Conservation (phyloP, 1,140 invertebrate genomes). For the Danaus plexippus region DNA sequence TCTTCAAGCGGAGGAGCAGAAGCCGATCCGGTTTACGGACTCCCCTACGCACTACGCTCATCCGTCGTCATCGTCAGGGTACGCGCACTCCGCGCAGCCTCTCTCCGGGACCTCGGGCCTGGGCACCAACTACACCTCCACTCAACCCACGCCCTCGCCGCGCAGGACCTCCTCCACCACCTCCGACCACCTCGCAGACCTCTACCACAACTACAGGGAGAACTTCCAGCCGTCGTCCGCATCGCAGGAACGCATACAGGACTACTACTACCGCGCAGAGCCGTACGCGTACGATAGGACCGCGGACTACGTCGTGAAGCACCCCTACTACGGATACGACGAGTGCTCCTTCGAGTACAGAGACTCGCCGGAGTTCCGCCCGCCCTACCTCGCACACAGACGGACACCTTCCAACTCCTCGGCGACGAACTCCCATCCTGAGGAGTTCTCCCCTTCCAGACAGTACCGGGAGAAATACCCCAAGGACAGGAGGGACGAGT, state of each 20-base stretch:
- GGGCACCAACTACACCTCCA: constrained; percentile 67
- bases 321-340: constrained; percentile 53
- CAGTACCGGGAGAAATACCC: constrained; percentile 42
- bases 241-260: constrained; percentile 57
- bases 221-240: constrained; percentile 52
- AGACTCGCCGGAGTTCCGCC: constrained; percentile 43
- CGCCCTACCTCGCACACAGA: constrained; percentile 37
- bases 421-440: constrained; percentile 45
- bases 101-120: constrained; percentile 61
- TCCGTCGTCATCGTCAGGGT: constrained; percentile 60
- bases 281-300: constrained; percentile 50
- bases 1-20: constrained; percentile 71
- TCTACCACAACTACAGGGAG: constrained; percentile 60
- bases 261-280: constrained; percentile 75
- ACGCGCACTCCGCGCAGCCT: constrained; percentile 53
- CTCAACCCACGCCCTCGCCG: constrained; percentile 78
- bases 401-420: constrained; percentile 53
- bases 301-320: constrained; percentile 55
- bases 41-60: constrained; percentile 79
- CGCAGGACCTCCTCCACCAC: constrained; percentile 55
- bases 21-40: constrained; percentile 83
- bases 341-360: constrained; percentile 52
- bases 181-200: constrained; percentile 46
- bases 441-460: constrained; percentile 52
- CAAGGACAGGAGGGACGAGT: constrained; percentile 42